These are phyloP conservation scores for Eupithecia tripunctaria DNA, from an alignment of 2,888 invertebrate species.

Conservation along the genomic window DNA sequence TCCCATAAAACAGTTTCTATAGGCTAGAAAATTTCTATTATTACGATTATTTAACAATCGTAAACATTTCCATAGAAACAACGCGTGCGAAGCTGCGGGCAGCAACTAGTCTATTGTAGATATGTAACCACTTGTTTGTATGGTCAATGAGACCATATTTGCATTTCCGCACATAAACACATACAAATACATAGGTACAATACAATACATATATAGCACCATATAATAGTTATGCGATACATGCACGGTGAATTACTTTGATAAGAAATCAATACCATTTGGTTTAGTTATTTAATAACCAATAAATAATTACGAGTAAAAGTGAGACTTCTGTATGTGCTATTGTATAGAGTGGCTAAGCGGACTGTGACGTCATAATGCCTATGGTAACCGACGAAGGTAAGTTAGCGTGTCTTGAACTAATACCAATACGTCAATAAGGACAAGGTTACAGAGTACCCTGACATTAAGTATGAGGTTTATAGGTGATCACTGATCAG, in stretches of 20 bases:
- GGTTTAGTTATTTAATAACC: not conserved
- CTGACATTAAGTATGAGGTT: not conserved
- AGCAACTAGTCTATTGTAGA: not conserved
- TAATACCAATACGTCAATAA: slow-evolving; percentile 16
- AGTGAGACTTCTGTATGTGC: not conserved
- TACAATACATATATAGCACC: too few species aligned
- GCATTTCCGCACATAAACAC: not conserved
- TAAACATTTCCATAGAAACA: too few species aligned
- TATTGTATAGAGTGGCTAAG: not conserved
- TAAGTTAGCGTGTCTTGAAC: slow-evolving; percentile 8
- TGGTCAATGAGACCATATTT: not conserved
- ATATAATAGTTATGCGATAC: not conserved
- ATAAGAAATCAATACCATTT: not conserved
- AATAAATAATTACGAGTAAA: too few species aligned
- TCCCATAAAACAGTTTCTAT: too few species aligned
- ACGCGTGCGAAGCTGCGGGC: too few species aligned
- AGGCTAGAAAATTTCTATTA: too few species aligned
- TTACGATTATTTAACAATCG: too few species aligned
- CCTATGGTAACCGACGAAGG: not conserved
- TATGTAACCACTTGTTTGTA: too few species aligned
- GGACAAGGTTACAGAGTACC: slow-evolving; percentile 18
- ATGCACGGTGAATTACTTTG: not conserved
- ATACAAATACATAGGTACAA: too few species aligned
- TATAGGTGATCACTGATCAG: not conserved
- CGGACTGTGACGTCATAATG: slow-evolving; percentile 22